Conservation (phyloP, 1,140 invertebrate species). For the Latrodectus geometricus region DNA sequence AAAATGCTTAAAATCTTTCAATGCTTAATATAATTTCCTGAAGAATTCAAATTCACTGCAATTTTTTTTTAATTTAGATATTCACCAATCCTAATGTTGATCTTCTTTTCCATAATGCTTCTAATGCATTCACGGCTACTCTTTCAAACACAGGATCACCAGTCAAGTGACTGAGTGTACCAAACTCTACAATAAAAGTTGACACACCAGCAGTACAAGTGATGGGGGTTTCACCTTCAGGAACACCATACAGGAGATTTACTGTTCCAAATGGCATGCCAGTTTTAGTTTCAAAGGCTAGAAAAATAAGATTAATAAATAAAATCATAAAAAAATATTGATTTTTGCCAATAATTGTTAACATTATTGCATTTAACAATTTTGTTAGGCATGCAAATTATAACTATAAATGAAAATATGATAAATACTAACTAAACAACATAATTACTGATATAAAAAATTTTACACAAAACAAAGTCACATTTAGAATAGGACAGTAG, state of each 20-base stretch:
- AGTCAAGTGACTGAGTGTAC: slow-evolving; percentile 91
- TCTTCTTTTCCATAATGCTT: slow-evolving; percentile 85
- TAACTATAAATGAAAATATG: too few species aligned
- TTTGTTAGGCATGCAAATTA: too few species aligned
- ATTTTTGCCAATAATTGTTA: slow-evolving; percentile 32
- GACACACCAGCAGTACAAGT: slow-evolving; percentile 97
- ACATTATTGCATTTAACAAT: too few species aligned
- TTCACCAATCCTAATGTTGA: slow-evolving; percentile 85
- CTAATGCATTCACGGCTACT: slow-evolving; percentile 91
- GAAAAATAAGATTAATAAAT: slow-evolving; percentile 50
- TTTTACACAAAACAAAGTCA: too few species aligned
- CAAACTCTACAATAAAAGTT: slow-evolving; percentile 98
- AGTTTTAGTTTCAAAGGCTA: slow-evolving; percentile 74
- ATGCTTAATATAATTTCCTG: too few species aligned
- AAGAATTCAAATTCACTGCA: too few species aligned
- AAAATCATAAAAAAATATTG: slow-evolving; percentile 4
- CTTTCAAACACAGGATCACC: slow-evolving; percentile 94
- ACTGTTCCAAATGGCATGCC: slow-evolving; percentile 99
- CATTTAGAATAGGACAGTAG: too few species aligned
- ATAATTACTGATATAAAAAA: too few species aligned
- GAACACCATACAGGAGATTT: slow-evolving; percentile 91
- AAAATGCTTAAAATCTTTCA: too few species aligned
- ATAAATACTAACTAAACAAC: too few species aligned
- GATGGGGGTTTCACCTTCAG: slow-evolving; percentile 92
- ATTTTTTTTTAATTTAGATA: background rate